Conservation (phyloP, 2,797 vertebrate genomes). For the Gymnopithys bicolor region DNA sequence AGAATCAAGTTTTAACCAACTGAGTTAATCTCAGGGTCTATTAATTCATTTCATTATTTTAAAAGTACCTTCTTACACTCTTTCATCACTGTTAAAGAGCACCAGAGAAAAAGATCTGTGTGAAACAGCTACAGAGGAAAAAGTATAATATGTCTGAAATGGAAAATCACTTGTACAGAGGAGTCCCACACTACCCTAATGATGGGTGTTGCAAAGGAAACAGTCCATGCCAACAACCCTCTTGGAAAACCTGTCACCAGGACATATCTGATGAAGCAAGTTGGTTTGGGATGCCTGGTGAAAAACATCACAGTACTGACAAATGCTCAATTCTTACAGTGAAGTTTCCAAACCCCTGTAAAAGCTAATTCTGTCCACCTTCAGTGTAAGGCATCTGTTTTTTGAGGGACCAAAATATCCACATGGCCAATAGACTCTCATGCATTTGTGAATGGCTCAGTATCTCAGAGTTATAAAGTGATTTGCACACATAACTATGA, state of each 20-base stretch:
- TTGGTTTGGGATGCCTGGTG: neutral
- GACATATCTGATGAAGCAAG: neutral
- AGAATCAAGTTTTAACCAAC: too few species aligned
- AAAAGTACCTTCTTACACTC: neutral
- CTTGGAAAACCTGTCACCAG: neutral
- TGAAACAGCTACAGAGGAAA: neutral
- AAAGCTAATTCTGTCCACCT: neutral
- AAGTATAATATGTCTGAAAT: neutral
- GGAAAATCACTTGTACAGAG: neutral
- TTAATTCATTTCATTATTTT: neutral
- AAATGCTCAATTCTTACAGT: neutral
- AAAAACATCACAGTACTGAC: neutral
- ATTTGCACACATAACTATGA: neutral
- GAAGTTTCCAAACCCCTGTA: neutral
- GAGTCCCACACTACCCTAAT: neutral
- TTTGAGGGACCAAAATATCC: neutral
- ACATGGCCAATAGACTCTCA: neutral
- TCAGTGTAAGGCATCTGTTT: neutral
- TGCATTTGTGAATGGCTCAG: neutral
- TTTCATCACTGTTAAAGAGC: neutral
- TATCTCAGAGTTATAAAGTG: neutral
- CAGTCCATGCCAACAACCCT: neutral
- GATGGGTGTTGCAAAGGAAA: neutral
- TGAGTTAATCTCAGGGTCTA: too few species aligned
- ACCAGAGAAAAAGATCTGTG: neutral